Evolutionary conservation across 2,888 invertebrate genomes (phyloP).

Genomic region (Sesia apiformis): DNA sequence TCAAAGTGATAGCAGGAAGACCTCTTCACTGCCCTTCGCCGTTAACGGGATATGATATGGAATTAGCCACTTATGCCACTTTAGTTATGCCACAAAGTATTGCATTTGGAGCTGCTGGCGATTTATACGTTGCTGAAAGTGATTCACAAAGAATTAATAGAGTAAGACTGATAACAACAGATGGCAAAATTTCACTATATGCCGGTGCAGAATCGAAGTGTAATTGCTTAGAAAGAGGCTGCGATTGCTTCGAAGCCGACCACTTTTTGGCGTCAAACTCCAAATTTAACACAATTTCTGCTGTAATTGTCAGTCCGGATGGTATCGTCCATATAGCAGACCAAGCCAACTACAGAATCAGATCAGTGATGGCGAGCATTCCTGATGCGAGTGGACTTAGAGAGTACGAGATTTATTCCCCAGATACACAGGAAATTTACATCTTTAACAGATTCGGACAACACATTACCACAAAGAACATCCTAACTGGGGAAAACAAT

Average conservation of each 20-base stretch:
- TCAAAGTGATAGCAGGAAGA: slow-evolving; percentile 94
- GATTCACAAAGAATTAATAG: slow-evolving; percentile 96
- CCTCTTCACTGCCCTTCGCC: slow-evolving; percentile 94
- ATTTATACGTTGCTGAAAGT: slow-evolving; percentile 95
- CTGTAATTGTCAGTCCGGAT: slow-evolving; percentile 94
- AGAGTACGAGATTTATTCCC: slow-evolving; percentile 95
- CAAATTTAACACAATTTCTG: slow-evolving; percentile 94
- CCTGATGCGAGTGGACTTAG: slow-evolving; percentile 88
- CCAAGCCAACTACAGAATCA: slow-evolving; percentile 91
- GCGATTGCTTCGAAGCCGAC: slow-evolving; percentile 94
- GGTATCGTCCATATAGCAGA: slow-evolving; percentile 97
- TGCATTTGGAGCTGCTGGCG: slow-evolving; percentile 93
- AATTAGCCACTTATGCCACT: slow-evolving; percentile 92
- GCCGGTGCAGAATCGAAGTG: slow-evolving; percentile 96
- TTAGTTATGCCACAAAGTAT: slow-evolving; percentile 96
- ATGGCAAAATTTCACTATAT: slow-evolving; percentile 93
- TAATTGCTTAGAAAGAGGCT: slow-evolving; percentile 92
- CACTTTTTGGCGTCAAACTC: slow-evolving; percentile 94
- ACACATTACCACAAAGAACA: slow-evolving; percentile 94
- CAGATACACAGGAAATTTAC: slow-evolving; percentile 95
- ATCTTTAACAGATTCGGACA: slow-evolving; percentile 96
- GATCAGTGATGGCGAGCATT: slow-evolving; percentile 91
- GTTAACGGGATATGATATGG: slow-evolving; percentile 84
- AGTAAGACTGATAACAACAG: slow-evolving; percentile 91
- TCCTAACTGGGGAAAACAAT: slow-evolving; percentile 94